These are phyloP conservation scores for Melanostigma gelatinosum DNA, from an alignment of 2,113 vertebrate genomes.

Conservation along the genomic window DNA sequence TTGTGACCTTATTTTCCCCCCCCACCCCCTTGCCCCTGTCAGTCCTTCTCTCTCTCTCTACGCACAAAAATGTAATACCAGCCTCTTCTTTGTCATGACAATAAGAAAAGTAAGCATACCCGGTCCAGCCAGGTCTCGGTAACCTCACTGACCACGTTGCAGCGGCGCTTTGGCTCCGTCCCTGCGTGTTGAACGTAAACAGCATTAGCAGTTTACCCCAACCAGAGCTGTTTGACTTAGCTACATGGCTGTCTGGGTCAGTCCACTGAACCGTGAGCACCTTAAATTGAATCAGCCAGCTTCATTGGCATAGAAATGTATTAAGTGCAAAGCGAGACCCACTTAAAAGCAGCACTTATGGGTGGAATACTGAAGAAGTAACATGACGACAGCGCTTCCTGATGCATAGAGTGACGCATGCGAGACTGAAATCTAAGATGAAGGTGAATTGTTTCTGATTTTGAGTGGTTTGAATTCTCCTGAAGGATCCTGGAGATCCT, in stretches of 20 bases:
- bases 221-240: conserved; percentile 69
- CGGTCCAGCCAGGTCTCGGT: conserved; percentile 13
- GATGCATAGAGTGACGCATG: not conserved
- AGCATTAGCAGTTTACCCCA: conserved; percentile 68
- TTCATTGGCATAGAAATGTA: not conserved
- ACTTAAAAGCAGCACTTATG: conserved; percentile 1
- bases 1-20: not conserved
- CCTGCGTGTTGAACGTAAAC: conserved; percentile 72
- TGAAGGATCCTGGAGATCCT: not conserved
- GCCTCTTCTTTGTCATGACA: conserved; percentile 6
- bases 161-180: conserved; percentile 35
- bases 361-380: not conserved
- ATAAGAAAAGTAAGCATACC: conserved; percentile 29
- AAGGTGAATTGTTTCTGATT: not conserved
- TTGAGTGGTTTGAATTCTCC: not conserved
- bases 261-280: conserved; percentile 46
- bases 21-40: not conserved
- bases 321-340: conserved; percentile 24
- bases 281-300: conserved; percentile 21
- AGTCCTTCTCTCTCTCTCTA: not conserved
- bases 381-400: not conserved
- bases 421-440: not conserved
- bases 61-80: conserved; percentile 7
- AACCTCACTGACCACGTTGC: conserved; percentile 52
- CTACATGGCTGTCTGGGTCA: conserved; percentile 68